Evolutionary conservation across 2,797 vertebrate genomes (phyloP).

Genomic region (Alca torda): DNA sequence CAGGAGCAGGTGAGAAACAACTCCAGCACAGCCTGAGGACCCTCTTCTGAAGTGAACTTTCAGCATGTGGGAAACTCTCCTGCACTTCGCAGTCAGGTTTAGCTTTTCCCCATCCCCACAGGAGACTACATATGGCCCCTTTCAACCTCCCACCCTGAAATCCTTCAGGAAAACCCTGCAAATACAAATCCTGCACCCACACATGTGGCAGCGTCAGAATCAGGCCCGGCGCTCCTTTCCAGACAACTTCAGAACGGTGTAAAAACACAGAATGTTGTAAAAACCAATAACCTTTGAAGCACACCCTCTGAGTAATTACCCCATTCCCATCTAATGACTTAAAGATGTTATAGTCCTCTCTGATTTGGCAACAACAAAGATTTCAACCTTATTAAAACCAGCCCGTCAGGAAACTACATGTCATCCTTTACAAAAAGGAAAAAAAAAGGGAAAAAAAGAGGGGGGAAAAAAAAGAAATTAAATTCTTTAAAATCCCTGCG

Average conservation of each 20-base stretch:
- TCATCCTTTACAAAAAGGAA: slow-evolving; percentile 27
- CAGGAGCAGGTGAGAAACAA: background rate
- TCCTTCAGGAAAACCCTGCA: background rate
- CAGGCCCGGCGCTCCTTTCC: background rate
- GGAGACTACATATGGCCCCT: background rate
- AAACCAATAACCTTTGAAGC: slow-evolving; percentile 72
- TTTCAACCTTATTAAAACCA: slow-evolving; percentile 74
- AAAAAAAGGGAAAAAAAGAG: background rate
- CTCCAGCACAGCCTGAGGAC: background rate
- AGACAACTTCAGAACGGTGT: slow-evolving; percentile 54
- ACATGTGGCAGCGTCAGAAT: background rate
- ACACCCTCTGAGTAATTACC: slow-evolving; percentile 63
- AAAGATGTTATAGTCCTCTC: slow-evolving; percentile 72
- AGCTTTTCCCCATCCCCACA: background rate
- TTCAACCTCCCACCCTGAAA: background rate
- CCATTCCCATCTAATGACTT: slow-evolving; percentile 72
- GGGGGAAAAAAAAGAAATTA: background rate
- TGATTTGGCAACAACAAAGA: slow-evolving; percentile 74
- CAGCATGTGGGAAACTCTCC: background rate
- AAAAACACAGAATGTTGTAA: slow-evolving; percentile 46
- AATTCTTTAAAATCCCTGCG: slow-evolving; percentile 56
- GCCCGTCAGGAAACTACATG: slow-evolving; percentile 68
- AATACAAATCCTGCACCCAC: background rate
- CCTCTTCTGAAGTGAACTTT: background rate
- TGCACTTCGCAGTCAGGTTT: rapidly evolving